Percentiles rank a stretch among this genome's conserved stretches.
These are phyloP conservation scores for Tapirus indicus DNA, from an alignment of 2,797 vertebrate genomes.

Conservation along the genomic window DNA sequence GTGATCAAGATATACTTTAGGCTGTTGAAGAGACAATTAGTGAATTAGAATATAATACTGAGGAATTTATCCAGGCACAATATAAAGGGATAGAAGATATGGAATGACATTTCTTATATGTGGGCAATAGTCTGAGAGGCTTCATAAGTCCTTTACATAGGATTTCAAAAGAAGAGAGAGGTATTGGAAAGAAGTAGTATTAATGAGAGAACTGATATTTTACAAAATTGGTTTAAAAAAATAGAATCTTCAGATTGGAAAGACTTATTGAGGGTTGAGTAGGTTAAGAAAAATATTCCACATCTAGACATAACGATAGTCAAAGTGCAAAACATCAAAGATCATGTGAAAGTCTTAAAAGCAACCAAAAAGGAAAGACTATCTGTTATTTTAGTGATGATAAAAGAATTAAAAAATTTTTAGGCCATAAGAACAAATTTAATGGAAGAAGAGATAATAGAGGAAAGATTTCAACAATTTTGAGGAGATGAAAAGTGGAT, in stretches of 20 bases:
- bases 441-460: background rate
- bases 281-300: background rate
- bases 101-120: background rate
- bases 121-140: background rate
- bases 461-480: background rate
- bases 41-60: background rate
- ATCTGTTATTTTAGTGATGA: background rate
- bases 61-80: background rate
- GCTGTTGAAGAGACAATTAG: background rate
- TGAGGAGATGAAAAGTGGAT: background rate
- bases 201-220: background rate
- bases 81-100: background rate
- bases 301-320: background rate
- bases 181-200: background rate
- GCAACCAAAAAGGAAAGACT: background rate
- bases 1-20: background rate
- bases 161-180: background rate
- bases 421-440: background rate
- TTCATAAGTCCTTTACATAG: background rate
- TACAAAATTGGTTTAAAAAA: background rate
- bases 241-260: background rate
- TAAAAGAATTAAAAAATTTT: background rate
- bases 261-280: background rate
- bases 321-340: background rate
- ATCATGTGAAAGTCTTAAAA: background rate